A percentile compares a stretch with the other conserved stretches of the same genome.
These are phyloP conservation scores for mouse (Mus musculus) DNA, from an alignment of 2,113 vertebrate species.

Conservation along the genomic window DNA sequence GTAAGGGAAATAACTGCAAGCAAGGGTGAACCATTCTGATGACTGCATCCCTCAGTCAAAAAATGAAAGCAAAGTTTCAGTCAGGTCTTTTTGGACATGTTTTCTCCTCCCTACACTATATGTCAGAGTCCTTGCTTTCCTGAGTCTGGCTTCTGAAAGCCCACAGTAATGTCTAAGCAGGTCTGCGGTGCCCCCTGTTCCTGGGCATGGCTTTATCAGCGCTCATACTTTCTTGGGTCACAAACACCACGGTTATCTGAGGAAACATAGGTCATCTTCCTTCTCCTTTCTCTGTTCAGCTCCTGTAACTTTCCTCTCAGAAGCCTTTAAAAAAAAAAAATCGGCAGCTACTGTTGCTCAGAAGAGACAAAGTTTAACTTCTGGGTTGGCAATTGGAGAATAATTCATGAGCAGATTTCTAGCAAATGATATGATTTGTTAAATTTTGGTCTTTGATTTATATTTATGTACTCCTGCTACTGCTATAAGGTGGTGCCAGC, in stretches of 20 bases:
- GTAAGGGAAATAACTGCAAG: conserved; percentile 73
- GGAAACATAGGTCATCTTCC: conserved; percentile 73
- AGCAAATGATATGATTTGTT: conserved; percentile 89
- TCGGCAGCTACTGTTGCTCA: conserved; percentile 84
- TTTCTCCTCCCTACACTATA: background rate
- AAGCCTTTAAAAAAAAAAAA: conserved; percentile 79
- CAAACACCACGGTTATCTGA: conserved; percentile 52
- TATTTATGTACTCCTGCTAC: conserved; percentile 89
- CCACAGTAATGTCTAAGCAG: conserved; percentile 33
- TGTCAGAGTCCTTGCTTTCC: background rate
- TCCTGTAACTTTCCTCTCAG: conserved; percentile 77
- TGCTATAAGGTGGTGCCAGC: conserved; percentile 88
- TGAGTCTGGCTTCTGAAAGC: conserved; percentile 61
- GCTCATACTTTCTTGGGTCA: conserved; percentile 54
- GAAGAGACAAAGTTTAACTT: conserved; percentile 87
- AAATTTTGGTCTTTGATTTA: conserved; percentile 88
- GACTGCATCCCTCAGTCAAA: conserved; percentile 76
- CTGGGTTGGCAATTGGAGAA: conserved; percentile 85
- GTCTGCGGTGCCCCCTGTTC: conserved; percentile 46
- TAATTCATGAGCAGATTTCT: conserved; percentile 87
- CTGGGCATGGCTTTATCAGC: conserved; percentile 54
- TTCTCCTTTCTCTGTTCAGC: conserved; percentile 73
- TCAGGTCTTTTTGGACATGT: conserved; percentile 71
- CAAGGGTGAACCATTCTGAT: conserved; percentile 73
- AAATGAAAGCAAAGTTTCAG: conserved; percentile 81